Evolutionary conservation across 2,888 invertebrate genomes (phyloP).

Genomic region (Calephelis perditalis): DNA sequence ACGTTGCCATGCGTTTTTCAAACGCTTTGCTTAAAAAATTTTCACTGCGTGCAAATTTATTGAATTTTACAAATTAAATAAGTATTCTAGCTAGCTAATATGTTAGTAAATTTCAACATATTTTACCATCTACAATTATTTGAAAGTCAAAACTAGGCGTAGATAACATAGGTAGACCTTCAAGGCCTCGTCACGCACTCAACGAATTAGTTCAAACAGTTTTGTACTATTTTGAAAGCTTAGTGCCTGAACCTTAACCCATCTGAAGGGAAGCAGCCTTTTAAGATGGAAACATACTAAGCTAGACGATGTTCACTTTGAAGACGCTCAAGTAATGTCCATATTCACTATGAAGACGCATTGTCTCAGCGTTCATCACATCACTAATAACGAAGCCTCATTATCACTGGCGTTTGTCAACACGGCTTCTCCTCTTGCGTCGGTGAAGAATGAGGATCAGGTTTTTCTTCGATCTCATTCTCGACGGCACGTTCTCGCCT

Average conservation of each 20-base stretch:
- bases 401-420: slow-evolving; percentile 64
- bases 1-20: no score
- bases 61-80: no score
- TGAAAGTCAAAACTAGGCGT: slow-evolving; percentile 12
- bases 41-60: no score
- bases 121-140: slow-evolving; percentile 8
- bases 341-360: slow-evolving; percentile 40
- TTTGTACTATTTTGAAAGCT: slow-evolving; percentile 13
- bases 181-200: slow-evolving; percentile 9
- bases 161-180: background rate
- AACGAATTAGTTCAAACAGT: slow-evolving; percentile 9
- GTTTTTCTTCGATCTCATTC: slow-evolving; percentile 29
- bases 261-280: no score
- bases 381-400: slow-evolving; percentile 45
- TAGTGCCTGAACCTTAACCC: no score
- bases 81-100: background rate
- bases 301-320: slow-evolving; percentile 20
- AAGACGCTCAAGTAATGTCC: slow-evolving; percentile 50
- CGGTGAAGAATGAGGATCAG: slow-evolving; percentile 36
- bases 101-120: background rate
- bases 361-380: slow-evolving; percentile 55
- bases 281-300: no score
- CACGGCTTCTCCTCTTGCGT: slow-evolving; percentile 46
- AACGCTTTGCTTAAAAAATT: no score
- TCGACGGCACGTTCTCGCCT: slow-evolving; percentile 38